phyloP scores from a whole-genome alignment of 2,797 vertebrate genomes.

The Tapirus indicus region DNA sequence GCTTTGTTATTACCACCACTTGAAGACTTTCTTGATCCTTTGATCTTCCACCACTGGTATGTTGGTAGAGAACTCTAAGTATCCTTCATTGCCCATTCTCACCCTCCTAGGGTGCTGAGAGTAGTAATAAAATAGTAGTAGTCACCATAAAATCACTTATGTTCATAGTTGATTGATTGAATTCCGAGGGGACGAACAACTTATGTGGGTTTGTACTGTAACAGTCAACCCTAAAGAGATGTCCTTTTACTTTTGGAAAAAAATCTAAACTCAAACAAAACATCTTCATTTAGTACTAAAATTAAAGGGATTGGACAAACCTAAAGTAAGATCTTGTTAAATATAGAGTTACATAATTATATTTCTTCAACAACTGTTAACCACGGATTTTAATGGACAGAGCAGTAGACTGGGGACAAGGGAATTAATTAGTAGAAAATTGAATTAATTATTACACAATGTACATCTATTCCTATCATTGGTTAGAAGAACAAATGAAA shows the following conservation, averaged over 20 bases:
- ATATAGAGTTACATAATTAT: not conserved
- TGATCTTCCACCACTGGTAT: not conserved
- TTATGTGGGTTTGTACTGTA: not conserved
- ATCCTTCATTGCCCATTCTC: not conserved
- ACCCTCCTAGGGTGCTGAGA: not conserved
- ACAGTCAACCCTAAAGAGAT: not conserved
- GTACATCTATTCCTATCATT: conserved; percentile 48
- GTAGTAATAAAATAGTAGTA: not conserved
- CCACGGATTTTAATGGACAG: conserved; percentile 39
- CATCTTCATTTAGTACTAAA: not conserved
- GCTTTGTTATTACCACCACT: not conserved
- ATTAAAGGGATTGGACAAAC: not conserved
- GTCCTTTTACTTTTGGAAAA: not conserved
- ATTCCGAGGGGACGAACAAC: not conserved
- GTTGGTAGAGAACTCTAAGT: not conserved
- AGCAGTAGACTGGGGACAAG: not conserved
- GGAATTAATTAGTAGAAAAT: conserved; percentile 59
- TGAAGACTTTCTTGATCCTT: too few relatives aligned
- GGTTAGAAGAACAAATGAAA: conserved; percentile 55
- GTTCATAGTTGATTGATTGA: not conserved
- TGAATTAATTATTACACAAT: conserved; percentile 52
- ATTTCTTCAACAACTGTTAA: conserved; percentile 45
- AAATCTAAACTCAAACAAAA: not conserved
- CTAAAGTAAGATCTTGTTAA: conserved; percentile 5
- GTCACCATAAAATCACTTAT: not conserved